phyloP scores from a whole-genome alignment of 2,888 invertebrate genomes.

The Drosophila setosimentum region DNA sequence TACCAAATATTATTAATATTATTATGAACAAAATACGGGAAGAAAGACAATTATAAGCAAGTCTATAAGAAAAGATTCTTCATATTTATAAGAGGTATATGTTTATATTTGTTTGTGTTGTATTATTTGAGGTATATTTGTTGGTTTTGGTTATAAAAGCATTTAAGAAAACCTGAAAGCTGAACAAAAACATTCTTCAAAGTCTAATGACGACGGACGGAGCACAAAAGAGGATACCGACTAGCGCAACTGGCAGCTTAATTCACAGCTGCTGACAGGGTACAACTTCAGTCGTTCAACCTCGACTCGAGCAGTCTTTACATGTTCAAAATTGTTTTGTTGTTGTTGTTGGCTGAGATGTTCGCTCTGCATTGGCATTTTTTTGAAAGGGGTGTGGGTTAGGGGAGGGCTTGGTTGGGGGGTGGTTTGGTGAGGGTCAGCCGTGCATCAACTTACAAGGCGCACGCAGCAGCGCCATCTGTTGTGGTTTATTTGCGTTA shows the following conservation, averaged over 20 bases:
- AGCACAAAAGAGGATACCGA: background rate
- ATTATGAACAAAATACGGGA: too few relatives aligned
- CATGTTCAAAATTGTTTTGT: constrained; percentile 22
- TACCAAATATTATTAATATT: too few relatives aligned
- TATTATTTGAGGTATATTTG: too few relatives aligned
- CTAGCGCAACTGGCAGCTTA: background rate
- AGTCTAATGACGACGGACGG: background rate
- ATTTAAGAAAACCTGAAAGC: too few relatives aligned
- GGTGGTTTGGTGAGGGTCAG: constrained; percentile 23
- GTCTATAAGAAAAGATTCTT: too few relatives aligned
- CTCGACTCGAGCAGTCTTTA: background rate
- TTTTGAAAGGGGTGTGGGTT: background rate
- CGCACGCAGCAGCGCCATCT: constrained; percentile 77
- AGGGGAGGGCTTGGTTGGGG: too few relatives aligned
- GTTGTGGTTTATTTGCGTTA: constrained; percentile 82
- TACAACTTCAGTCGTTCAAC: background rate
- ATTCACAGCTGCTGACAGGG: background rate
- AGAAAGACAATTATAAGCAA: too few relatives aligned
- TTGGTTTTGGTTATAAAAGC: too few relatives aligned
- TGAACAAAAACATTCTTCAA: too few relatives aligned
- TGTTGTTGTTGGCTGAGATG: constrained; percentile 29
- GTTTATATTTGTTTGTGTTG: too few relatives aligned
- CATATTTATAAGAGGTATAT: too few relatives aligned
- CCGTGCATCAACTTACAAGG: constrained; percentile 79
- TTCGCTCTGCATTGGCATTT: constrained; percentile 17